Base-by-base conservation (phyloP, 2,888 invertebrate species). In the Brachyptera putata region DNA sequence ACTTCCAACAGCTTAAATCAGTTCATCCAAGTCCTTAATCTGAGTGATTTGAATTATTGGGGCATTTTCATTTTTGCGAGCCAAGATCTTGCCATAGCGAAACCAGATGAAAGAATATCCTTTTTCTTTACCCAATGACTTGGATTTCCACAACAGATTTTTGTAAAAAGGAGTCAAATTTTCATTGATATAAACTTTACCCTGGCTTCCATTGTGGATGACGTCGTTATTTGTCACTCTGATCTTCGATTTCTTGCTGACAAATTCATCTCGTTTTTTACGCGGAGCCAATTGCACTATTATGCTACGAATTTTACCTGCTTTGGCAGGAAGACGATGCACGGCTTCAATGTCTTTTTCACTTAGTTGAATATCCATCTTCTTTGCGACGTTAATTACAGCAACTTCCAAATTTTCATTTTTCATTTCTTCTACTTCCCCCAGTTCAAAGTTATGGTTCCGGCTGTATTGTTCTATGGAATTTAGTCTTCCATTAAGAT, bases 161-260 rank as follows among this genome's bases (percentile, higher is more conserved):
- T 46, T 46, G n/a, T 24, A 24, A 24, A 13, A 46, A 22, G 46
- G 46, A 13, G 46, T 46, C n/a, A 46, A 21, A 46, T 46, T 46
- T 24, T 46, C 46, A n/a, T 46, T 46, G 24, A 46, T 24, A 24
- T 24, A 46, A 5, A 46, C 24, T 46, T 46, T 22, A n/a, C 24
- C 5, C n/a, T 18, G 2, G 21, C 24, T 46, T n/a, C 46, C 24
- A 21, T 24, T 24, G 22, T 18, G n/a, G 7, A 46, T 9, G 2
- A 46, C 3, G 24, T 46, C 46, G 22, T 24, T 21, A n/a, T 46
- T 46, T 24, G 24, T 46, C 18, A 46, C 24, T 11, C n/a, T 16
- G n/a, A 21, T 21, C 9, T 41, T 41, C 16, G 41, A 41, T 21
- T 3, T 41, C 11, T 41, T 41, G 41, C 41, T 41, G 7, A 41